Conservation (phyloP, 2,888 invertebrate genomes). For the Sceliomorpha sp. region DNA sequence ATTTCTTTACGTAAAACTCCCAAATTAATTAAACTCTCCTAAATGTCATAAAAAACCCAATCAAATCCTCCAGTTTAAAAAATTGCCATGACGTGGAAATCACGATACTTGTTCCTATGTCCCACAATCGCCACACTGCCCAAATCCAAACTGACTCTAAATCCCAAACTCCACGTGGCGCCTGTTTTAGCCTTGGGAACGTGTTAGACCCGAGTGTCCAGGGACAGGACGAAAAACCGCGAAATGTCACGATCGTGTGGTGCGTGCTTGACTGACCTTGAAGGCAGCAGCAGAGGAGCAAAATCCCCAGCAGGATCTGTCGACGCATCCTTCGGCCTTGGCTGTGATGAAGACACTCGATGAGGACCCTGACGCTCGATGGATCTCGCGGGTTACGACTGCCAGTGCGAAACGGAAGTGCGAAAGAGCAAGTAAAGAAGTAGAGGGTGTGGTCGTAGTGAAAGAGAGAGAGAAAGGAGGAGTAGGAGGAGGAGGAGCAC, state of each 20-base stretch:
- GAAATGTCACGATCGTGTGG: not conserved
- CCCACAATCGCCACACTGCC: too few relatives aligned
- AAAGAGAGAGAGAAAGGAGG: constrained; percentile 46
- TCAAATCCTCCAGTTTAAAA: too few relatives aligned
- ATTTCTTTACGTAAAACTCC: too few relatives aligned
- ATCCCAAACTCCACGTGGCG: too few relatives aligned
- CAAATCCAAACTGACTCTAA: too few relatives aligned
- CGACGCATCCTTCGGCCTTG: constrained; percentile 69
- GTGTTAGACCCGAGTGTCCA: too few relatives aligned
- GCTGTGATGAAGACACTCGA: constrained; percentile 47
- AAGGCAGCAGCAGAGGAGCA: constrained; percentile 72
- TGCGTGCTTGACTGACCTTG: constrained; percentile 76
- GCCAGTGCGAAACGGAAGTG: constrained; percentile 54
- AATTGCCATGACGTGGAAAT: too few relatives aligned
- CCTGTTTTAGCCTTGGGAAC: too few relatives aligned
- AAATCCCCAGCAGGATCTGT: constrained; percentile 69
- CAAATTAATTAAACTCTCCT: too few relatives aligned
- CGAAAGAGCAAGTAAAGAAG: constrained; percentile 56
- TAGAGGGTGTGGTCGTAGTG: constrained; percentile 50
- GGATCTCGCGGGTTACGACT: constrained; percentile 49
- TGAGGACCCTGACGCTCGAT: constrained; percentile 34
- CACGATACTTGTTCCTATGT: too few relatives aligned
- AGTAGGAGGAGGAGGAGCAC: constrained; percentile 43
- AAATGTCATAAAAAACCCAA: too few relatives aligned
- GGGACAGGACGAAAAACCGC: too few relatives aligned